Evolutionary conservation across 2,113 vertebrate genomes (phyloP).

Genomic region (Apus apus): DNA sequence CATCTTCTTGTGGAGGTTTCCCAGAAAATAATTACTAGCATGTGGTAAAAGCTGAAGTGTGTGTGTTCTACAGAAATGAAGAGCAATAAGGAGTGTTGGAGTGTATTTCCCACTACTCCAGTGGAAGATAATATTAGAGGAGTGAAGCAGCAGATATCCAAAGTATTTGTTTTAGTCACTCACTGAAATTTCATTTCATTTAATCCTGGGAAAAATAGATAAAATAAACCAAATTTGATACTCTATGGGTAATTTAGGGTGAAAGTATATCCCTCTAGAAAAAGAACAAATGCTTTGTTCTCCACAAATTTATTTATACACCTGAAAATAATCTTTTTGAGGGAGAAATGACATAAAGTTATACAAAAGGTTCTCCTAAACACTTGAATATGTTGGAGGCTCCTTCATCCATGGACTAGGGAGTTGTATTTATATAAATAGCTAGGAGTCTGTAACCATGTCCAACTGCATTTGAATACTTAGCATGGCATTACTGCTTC

Average conservation of each 20-base stretch:
- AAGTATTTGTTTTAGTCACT: not conserved
- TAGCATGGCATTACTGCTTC: not conserved
- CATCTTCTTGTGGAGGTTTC: not conserved
- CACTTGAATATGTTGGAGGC: not conserved
- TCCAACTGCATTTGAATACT: not conserved
- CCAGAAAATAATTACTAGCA: not conserved
- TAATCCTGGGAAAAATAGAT: conserved; percentile 4
- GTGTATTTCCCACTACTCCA: not conserved
- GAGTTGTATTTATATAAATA: not conserved
- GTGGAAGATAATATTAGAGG: not conserved
- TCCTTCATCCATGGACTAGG: not conserved
- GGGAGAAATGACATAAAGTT: not conserved
- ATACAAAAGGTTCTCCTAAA: not conserved
- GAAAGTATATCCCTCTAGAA: not conserved
- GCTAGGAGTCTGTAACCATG: not conserved
- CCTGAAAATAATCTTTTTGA: not conserved
- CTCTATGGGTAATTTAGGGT: not conserved
- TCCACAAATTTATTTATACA: not conserved
- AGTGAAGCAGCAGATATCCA: not conserved
- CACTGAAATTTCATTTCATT: not conserved
- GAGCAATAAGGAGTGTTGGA: not conserved
- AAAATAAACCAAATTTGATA: not conserved
- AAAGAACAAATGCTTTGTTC: not conserved
- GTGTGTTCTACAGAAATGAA: not conserved
- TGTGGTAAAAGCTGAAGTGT: not conserved